Evolutionary conservation across 1,140 invertebrate species (phyloP).

Genomic region (Calliphora vicina): DNA sequence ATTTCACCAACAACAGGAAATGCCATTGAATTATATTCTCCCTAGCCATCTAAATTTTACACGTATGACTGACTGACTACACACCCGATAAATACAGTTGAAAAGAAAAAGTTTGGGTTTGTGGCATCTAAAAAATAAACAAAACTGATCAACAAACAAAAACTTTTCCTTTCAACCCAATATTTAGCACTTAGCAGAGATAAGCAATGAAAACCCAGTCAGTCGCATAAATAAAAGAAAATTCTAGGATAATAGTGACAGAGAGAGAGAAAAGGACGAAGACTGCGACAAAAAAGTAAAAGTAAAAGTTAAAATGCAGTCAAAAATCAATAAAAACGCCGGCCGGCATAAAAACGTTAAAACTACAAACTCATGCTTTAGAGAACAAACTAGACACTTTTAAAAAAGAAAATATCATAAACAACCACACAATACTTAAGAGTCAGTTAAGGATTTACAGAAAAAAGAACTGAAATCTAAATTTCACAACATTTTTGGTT

Average conservation of each 20-base stretch:
- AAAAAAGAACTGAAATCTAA: no score
- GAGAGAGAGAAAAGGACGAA: background rate
- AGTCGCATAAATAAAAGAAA: background rate
- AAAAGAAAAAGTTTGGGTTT: no score
- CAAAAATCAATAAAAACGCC: background rate
- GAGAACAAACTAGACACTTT: no score
- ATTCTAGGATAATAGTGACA: background rate
- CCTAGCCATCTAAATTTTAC: background rate
- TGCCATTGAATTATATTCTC: no score
- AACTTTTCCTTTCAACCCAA: constrained; percentile 6
- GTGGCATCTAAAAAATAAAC: no score
- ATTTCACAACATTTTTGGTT: background rate
- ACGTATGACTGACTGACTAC: background rate
- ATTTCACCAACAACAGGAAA: no score
- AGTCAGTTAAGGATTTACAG: background rate
- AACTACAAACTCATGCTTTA: background rate
- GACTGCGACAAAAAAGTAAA: constrained; percentile 10
- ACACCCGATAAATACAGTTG: background rate
- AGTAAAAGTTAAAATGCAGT: background rate
- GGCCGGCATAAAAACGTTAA: background rate
- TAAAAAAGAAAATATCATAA: background rate
- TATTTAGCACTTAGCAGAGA: background rate
- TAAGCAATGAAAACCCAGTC: background rate
- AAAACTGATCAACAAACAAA: no score
- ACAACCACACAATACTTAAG: background rate